These are phyloP conservation scores for Daktulosphaira vitifoliae DNA, from an alignment of 1,140 invertebrate genomes.

Conservation along the genomic window DNA sequence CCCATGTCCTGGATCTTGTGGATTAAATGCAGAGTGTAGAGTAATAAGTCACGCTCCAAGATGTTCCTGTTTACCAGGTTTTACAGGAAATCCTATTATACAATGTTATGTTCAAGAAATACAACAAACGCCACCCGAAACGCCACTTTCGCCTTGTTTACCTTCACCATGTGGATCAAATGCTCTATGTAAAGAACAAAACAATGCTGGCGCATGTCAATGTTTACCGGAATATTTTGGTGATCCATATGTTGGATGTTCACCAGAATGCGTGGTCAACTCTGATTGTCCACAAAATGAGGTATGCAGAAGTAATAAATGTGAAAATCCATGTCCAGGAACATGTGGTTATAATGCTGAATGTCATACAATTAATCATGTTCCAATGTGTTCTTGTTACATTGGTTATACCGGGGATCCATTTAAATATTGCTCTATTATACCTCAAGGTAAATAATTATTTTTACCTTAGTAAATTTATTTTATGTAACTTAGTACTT, in stretches of 20 bases:
- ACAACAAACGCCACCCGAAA: slow-evolving; percentile 35
- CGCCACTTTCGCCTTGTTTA: slow-evolving; percentile 50
- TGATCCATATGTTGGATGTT: slow-evolving; percentile 63
- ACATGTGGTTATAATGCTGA: slow-evolving; percentile 65
- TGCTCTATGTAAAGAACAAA: slow-evolving; percentile 57
- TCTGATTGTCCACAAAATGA: slow-evolving; percentile 62
- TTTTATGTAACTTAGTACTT: not conserved
- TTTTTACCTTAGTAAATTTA: not conserved
- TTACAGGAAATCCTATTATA: slow-evolving; percentile 53
- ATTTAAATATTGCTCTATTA: slow-evolving; percentile 53
- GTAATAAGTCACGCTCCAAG: slow-evolving; percentile 57
- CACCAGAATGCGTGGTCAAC: slow-evolving; percentile 63
- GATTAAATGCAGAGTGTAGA: slow-evolving; percentile 54
- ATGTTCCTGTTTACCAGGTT: slow-evolving; percentile 53
- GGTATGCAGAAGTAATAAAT: slow-evolving; percentile 65
- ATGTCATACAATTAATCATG: slow-evolving; percentile 63
- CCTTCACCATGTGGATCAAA: slow-evolving; percentile 66
- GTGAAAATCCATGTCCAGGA: slow-evolving; percentile 65
- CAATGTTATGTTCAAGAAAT: slow-evolving; percentile 46
- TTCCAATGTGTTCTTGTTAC: slow-evolving; percentile 62
- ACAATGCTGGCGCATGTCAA: slow-evolving; percentile 56
- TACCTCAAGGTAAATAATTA: slow-evolving; percentile 39
- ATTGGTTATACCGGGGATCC: slow-evolving; percentile 65
- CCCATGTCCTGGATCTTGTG: slow-evolving; percentile 58
- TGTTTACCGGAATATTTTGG: slow-evolving; percentile 61